Evolutionary conservation across 1,140 invertebrate genomes (phyloP), one percentile per base, ranked within the genome.

Genomic region (Papilio polytes): DNA sequence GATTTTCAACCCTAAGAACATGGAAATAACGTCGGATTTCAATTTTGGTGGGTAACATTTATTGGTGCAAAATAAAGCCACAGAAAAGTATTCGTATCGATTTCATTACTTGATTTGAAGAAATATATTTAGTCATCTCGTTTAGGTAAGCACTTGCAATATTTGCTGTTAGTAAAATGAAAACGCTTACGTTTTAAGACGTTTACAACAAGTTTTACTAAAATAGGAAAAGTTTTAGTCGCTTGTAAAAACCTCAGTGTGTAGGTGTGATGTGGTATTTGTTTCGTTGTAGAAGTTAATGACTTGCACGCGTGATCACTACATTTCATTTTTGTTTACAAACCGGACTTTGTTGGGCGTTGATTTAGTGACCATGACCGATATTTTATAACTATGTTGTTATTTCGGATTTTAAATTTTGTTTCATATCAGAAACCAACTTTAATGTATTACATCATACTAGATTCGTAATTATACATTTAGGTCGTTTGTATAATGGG

Each of bases 321-420:
- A 66, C 56, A 74, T 79, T 63, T 84, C 80, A 80, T 86, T 86
- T 85, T 84, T 83, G 81, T 84, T 79, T 74, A 83, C 84, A 83
- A 85, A 84, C 81, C 82, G 81, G 82, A 78, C 78, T 51, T 66
- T 72, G 80, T 73, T 77, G 70, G 41, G 78, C 31, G 36, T 82
- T 80, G 81, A 80, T 84, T 84, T 85, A 81, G 80, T 79, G 82
- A 87, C 81, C 83, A 63, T 86, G 83, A 84, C 84, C 83, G 76
- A 82, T 83, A 84, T 82, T 81, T 80, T 80, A 56, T 53, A 73
- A 44, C 9, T 51, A 46, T 46, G 36, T 41, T 41, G 36, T 51
- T n/a, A 74, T 22, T 74, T 74, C n/a, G 53, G 9, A 76, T 48
- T 20, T 76, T 31, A 0, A 15, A 13, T 20, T 53, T 78, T 31